These are phyloP conservation scores for Zaprionus capensis DNA, from an alignment of 1,140 invertebrate genomes.

Conservation along the genomic window DNA sequence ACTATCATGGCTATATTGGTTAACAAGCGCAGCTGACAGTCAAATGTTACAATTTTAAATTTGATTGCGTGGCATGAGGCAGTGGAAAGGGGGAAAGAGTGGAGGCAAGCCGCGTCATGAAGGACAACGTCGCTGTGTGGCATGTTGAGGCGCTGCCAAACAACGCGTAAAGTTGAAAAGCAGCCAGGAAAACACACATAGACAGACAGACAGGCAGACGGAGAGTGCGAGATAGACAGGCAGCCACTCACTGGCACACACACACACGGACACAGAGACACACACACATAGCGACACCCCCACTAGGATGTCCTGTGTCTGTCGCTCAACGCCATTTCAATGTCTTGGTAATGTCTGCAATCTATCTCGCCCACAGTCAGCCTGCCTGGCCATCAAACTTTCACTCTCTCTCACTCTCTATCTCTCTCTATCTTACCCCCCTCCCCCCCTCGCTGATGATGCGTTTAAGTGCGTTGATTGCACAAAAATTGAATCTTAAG, in stretches of 20 bases:
- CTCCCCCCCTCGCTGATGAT: constrained; percentile 26
- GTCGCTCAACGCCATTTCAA: constrained; percentile 47
- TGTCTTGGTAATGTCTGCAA: constrained; percentile 48
- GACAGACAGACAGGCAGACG: not conserved
- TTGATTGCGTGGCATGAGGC: constrained; percentile 21
- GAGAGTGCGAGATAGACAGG: constrained; percentile 8
- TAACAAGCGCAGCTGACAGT: constrained; percentile 20
- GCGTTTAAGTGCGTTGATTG: constrained; percentile 64
- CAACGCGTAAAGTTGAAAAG: constrained; percentile 46
- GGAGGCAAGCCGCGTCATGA: constrained; percentile 19
- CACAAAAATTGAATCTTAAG: constrained; percentile 78
- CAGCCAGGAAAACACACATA: constrained; percentile 28
- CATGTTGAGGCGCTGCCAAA: constrained; percentile 35
- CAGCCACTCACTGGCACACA: constrained; percentile 16
- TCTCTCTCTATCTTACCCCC: constrained; percentile 4
- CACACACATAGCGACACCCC: not conserved
- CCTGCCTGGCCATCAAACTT: not conserved
- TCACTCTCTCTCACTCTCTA: not conserved
- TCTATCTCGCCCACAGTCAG: constrained; percentile 33
- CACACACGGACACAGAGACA: constrained; percentile 12
- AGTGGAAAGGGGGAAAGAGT: not conserved
- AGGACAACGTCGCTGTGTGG: not conserved
- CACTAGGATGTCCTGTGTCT: constrained; percentile 21
- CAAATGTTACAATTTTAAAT: constrained; percentile 23
- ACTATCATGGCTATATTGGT: constrained; percentile 21